Base-by-base conservation (phyloP, 2,888 invertebrate genomes). In the Eustalomyia histrio region DNA sequence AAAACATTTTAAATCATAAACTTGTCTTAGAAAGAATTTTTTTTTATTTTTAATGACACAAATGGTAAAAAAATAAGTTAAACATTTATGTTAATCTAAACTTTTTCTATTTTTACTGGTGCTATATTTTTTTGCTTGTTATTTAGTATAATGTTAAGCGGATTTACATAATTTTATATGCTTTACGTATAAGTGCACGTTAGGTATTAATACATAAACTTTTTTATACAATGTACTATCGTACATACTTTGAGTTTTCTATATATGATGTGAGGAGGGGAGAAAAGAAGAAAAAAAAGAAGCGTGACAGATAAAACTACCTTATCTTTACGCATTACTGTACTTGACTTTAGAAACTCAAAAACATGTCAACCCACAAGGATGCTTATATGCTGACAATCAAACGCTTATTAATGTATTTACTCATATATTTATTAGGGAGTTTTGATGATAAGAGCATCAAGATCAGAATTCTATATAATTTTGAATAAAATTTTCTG, bases 61-160 rank as follows among this genome's bases (percentile, higher is more conserved):
- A 69, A 58, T 50, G 52, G 53, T 61, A 16, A 24, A 53, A n/a
- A 53, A 53, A 43, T 39, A 61, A 71, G 24, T 16, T 53, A 24
- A 71, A 53, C 16, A 71, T 61, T 71, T 39, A 47, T 64, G 55
- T 64, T 73, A 39, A 39, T 75, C 52, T 39, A 43, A 39, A 57
- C 14, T 73, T 17, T 12, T 17, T 53, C 7, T 61, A 3, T 24
- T 29, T 74, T 47, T 16, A 39, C 9, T n/a, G 8, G 16, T 60
- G 10, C 60, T 84, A 83, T 83, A 79, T 71, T 73, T 75, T 80
- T 82, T 55, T 52, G n/a, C 6, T 53, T 52, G 50, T 35, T 75
- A 29, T 68, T 73, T 73, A 68, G 61, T 52, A 67, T 63, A 73
- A 73, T 61, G 55, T 47, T 73, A 58, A 79, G 63, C 55, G 63